phyloP scores from a whole-genome alignment of 1,140 invertebrate genomes.

The Lordiphosa collinella region DNA sequence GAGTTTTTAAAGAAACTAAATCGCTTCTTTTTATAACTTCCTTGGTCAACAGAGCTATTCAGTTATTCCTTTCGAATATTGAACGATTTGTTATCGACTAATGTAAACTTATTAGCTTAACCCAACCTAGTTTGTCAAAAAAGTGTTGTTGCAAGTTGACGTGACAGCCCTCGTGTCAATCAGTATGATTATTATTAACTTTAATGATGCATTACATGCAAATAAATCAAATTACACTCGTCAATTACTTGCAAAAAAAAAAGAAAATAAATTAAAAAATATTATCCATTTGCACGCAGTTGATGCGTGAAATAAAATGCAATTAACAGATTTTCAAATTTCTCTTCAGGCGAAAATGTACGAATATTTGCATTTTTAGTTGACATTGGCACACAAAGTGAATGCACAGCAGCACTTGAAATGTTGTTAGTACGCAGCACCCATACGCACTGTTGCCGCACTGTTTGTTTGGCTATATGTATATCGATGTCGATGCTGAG shows the following conservation, averaged over 20 bases:
- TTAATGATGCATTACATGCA: slow-evolving; percentile 28
- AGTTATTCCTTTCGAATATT: no score
- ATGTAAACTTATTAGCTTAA: no score
- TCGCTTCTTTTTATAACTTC: no score
- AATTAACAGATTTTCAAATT: slow-evolving; percentile 8
- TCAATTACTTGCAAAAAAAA: slow-evolving; percentile 29
- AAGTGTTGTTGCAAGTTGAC: no score
- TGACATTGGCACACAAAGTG: slow-evolving; percentile 19
- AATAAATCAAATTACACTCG: slow-evolving; percentile 32
- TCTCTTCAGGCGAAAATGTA: neutral
- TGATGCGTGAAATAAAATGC: neutral
- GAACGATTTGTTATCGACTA: no score
- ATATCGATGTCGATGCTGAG: slow-evolving; percentile 39
- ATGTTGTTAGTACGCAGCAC: slow-evolving; percentile 13
- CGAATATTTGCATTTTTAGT: slow-evolving; percentile 10
- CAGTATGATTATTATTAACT: slow-evolving; percentile 12
- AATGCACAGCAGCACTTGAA: slow-evolving; percentile 19
- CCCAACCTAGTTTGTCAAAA: no score
- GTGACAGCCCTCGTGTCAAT: no score
- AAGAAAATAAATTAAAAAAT: no score
- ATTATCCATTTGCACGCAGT: slow-evolving; percentile 1
- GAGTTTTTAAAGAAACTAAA: no score
- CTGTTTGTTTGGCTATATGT: slow-evolving; percentile 15
- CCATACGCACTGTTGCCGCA: slow-evolving; percentile 43
- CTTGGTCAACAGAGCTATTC: no score